Evolutionary conservation across 2,888 invertebrate species (phyloP).

Genomic region (Branchellion lobata): DNA sequence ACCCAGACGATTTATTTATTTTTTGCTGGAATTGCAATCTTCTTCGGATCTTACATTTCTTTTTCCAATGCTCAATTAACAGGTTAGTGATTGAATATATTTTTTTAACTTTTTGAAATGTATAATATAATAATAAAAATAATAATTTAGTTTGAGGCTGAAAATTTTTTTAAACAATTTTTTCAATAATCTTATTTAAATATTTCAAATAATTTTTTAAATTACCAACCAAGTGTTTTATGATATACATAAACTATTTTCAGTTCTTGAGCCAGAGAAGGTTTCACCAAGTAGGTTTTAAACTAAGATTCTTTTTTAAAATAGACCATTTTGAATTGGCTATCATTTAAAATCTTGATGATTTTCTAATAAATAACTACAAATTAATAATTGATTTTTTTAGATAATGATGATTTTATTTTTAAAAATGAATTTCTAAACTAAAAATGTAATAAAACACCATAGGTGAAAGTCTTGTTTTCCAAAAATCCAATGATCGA

Average conservation of each 20-base stretch:
- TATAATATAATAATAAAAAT: not conserved
- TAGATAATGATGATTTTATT: not conserved
- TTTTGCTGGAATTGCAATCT: not conserved
- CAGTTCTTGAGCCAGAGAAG: no score
- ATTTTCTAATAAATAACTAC: no score
- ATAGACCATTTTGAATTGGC: no score
- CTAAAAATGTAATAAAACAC: no score
- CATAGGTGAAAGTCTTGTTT: constrained; percentile 6
- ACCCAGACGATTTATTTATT: not conserved
- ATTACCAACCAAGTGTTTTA: constrained; percentile 1
- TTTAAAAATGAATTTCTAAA: no score
- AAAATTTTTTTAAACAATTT: not conserved
- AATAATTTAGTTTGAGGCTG: not conserved
- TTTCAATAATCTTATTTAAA: not conserved
- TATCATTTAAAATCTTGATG: no score
- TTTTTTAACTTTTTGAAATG: constrained; percentile 1
- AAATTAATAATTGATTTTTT: no score
- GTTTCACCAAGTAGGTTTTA: no score
- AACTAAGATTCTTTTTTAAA: no score
- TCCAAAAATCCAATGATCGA: constrained; percentile 27
- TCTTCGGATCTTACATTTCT: not conserved
- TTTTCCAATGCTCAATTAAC: not conserved
- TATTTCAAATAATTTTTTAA: not conserved
- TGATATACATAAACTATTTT: no score
- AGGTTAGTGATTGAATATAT: constrained; percentile 19